Base-by-base conservation (phyloP, 2,113 vertebrate species). In the Mastomys coucha region DNA sequence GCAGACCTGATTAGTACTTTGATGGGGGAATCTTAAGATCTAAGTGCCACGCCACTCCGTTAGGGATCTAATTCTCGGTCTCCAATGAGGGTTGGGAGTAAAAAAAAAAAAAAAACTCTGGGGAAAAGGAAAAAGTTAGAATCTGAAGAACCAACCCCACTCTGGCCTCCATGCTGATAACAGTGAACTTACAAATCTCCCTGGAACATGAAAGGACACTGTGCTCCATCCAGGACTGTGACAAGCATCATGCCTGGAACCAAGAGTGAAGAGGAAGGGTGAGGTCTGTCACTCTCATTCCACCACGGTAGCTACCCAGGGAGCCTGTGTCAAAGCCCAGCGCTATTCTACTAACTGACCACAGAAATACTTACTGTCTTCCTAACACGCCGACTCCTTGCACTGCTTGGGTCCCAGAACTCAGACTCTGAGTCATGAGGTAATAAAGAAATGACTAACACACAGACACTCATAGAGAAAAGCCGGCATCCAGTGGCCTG, bases 71-170 rank as follows among this genome's bases (percentile, higher is more conserved):
- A 42, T 76, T 73, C 39, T 26, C 24, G 17, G 63, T 81, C 49
- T 81, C 69, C 69, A 69, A 22, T 0, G 3, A 45, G 76, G n/a
- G 14, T 22, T 1, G 4, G 58, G 65, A 56, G 16, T 45, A 69
- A 80, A 45, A 69, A 36, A n/a, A 33, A 19, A 20, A 53, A 53
- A 53, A 7, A 19, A 28, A 24, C 7, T 2, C 39, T 20, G 16
- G 36, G 36, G 10, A 17, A 78, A 90, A 86, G 12, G 13, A 33
- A 17, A 17, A 11, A 14, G 4, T n/a, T 69, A 58, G 56, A 10
- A 33, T 10, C 33, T 7, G 0, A 3, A 6, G 19, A 69, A 22
- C 11, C 17, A 69, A 22, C 11, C 17, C 13, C 33, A 31, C 31
- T 67, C 31, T 33, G n/a, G 49, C 87, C 28, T 19, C 58, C n/a